A percentile compares a stretch with the other conserved stretches of the same genome.
phyloP scores from a whole-genome alignment of 2,113 vertebrate genomes.

The Marmota flaviventris region DNA sequence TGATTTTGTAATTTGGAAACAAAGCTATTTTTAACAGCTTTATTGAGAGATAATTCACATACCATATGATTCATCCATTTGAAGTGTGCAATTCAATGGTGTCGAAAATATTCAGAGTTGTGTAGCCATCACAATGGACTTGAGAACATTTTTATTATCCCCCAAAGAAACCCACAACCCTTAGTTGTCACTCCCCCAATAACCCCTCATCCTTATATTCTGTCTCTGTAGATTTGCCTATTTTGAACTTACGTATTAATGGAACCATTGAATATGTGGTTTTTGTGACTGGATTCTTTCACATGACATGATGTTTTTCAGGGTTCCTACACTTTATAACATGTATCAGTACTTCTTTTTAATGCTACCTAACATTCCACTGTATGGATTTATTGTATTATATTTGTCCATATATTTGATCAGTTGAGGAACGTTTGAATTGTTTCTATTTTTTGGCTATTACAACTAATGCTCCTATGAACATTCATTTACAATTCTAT shows the following conservation, averaged over 20 bases:
- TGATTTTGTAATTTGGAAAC: constrained; percentile 70
- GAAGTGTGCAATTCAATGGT: constrained; percentile 5
- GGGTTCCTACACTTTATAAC: neutral
- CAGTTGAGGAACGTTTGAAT: neutral
- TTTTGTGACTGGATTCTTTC: neutral
- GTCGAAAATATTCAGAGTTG: constrained; percentile 1
- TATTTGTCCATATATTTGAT: neutral
- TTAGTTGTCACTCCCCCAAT: neutral
- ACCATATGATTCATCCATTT: constrained; percentile 28
- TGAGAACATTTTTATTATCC: constrained; percentile 25
- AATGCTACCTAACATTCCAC: neutral
- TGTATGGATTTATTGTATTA: neutral
- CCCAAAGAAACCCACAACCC: neutral
- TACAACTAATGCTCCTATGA: neutral
- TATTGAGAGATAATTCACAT: constrained; percentile 57
- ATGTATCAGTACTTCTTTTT: neutral
- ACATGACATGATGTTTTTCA: neutral
- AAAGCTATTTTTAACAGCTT: constrained; percentile 60
- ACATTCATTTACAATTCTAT: neutral
- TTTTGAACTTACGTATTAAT: neutral
- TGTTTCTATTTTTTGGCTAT: neutral
- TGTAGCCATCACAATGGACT: neutral
- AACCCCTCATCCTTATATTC: neutral
- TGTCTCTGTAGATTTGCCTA: neutral
- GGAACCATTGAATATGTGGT: neutral